These are phyloP conservation scores for Plectrocnemia conspersa DNA, from an alignment of 1,140 invertebrate species.

Conservation along the genomic window DNA sequence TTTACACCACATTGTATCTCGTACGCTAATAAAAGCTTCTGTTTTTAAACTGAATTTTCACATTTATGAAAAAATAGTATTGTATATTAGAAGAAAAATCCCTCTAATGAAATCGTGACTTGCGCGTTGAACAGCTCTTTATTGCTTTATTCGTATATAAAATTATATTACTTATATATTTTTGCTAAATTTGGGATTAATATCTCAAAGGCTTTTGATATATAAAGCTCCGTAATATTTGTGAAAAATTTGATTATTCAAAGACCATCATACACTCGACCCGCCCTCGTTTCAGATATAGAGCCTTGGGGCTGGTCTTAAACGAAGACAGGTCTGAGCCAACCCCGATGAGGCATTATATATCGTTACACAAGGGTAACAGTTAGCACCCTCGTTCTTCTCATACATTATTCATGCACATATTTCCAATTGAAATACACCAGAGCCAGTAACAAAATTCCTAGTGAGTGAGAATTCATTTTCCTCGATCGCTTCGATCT, in stretches of 20 bases:
- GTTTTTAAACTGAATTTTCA: too few relatives aligned
- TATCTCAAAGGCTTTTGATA: too few relatives aligned
- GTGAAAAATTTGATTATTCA: slow-evolving; percentile 15
- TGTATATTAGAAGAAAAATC: too few relatives aligned
- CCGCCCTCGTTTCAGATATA: neutral
- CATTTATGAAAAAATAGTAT: too few relatives aligned
- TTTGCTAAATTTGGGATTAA: too few relatives aligned
- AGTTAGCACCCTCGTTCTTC: slow-evolving; percentile 3
- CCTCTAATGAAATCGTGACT: too few relatives aligned
- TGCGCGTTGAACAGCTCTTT: too few relatives aligned
- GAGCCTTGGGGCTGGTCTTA: neutral
- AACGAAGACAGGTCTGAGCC: neutral
- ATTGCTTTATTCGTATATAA: too few relatives aligned
- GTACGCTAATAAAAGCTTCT: too few relatives aligned
- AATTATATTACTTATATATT: too few relatives aligned
- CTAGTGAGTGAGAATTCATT: slow-evolving; percentile 15
- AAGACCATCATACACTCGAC: slow-evolving; percentile 18
- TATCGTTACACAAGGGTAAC: slow-evolving; percentile 9
- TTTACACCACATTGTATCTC: too few relatives aligned
- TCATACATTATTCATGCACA: slow-evolving; percentile 30
- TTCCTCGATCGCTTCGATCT: neutral
- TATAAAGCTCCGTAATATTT: too few relatives aligned
- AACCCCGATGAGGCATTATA: slow-evolving; percentile 14
- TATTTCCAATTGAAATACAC: slow-evolving; percentile 32
- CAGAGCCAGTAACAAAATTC: slow-evolving; percentile 15